Conservation (phyloP, 2,888 invertebrate genomes). For the Troilus luridus region DNA sequence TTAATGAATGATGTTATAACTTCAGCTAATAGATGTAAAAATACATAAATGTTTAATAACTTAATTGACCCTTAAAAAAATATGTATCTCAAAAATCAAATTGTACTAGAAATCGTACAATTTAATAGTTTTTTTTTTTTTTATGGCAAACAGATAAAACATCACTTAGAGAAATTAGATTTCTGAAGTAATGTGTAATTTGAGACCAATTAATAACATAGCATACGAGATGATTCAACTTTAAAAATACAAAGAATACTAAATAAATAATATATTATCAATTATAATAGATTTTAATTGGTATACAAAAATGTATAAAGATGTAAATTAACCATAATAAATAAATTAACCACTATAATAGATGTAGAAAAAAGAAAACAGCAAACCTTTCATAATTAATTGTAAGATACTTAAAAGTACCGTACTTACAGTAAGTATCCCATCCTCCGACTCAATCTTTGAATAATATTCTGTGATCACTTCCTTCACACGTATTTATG, state of each 20-base stretch:
- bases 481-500: conserved; percentile 49
- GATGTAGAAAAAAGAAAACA: not conserved
- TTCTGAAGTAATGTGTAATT: not conserved
- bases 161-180: not conserved
- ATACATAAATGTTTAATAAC: too few species aligned
- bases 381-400: conserved; percentile 36
- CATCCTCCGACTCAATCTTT: conserved; percentile 35
- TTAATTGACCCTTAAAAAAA: too few species aligned
- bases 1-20: too few species aligned
- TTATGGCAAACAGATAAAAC: not conserved
- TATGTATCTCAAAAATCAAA: too few species aligned
- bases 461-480: conserved; percentile 47
- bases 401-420: conserved; percentile 43
- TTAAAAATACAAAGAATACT: not conserved
- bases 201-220: not conserved
- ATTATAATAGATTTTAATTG: too few species aligned
- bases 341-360: not conserved
- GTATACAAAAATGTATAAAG: too few species aligned
- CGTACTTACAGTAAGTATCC: conserved; percentile 52
- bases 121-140: not conserved
- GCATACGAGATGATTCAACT: not conserved
- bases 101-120: not conserved
- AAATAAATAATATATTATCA: not conserved
- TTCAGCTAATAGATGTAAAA: too few species aligned
- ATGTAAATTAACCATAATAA: not conserved